A percentile compares a stretch with the other conserved stretches of the same genome.
These are phyloP conservation scores for Cladorhizidae sp. DNA, from an alignment of 37 sponge, comb jelly and placozoan genomes.

Conservation along the genomic window DNA sequence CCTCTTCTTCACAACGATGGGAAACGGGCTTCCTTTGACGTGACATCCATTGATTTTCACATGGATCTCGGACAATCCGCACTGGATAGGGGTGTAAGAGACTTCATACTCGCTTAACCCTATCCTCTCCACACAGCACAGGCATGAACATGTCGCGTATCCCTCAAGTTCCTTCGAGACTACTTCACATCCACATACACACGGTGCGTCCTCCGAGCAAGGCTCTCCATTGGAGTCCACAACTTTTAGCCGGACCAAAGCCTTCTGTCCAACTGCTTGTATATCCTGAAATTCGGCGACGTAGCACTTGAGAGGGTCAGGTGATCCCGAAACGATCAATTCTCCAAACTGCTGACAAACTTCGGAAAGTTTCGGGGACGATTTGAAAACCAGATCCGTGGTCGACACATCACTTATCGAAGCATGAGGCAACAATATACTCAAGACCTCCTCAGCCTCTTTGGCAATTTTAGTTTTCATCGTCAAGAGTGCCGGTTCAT, in stretches of 20 bases:
- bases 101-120: not conserved
- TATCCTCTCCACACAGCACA: not conserved
- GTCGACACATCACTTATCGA: not conserved
- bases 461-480: slow-evolving; percentile 16
- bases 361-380: slow-evolving; percentile 3
- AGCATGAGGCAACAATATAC: not conserved
- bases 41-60: slow-evolving; percentile 6
- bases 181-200: not conserved
- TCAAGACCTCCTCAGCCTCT: not conserved
- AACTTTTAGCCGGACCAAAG: not conserved
- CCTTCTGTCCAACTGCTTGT: not conserved
- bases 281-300: not conserved
- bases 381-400: not conserved
- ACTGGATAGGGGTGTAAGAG: slow-evolving; percentile 1
- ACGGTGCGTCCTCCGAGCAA: not conserved
- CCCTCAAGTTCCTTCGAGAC: too few relatives aligned
- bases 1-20: not conserved
- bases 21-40: slow-evolving; percentile 24
- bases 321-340: not conserved
- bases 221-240: not conserved
- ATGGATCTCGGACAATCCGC: slow-evolving; percentile 11
- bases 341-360: slow-evolving; percentile 8
- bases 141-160: not conserved
- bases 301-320: not conserved
- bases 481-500: slow-evolving; percentile 10